Evolutionary conservation across 2,797 vertebrate species (phyloP).

Genomic region (Limosa lapponica): DNA sequence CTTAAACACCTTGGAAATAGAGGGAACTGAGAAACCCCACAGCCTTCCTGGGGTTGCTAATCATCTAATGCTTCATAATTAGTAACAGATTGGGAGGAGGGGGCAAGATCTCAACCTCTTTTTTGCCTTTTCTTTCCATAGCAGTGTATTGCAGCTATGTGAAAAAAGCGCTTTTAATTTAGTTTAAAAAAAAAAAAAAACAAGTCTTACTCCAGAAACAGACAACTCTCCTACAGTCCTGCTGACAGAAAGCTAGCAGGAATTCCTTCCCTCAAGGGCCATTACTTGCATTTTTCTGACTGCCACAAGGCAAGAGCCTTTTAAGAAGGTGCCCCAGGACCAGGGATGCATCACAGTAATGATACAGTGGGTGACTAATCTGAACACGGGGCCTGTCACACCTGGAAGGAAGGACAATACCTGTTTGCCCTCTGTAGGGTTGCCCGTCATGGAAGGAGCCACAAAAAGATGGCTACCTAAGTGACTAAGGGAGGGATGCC

Average conservation of each 20-base stretch:
- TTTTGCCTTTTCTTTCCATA: background rate
- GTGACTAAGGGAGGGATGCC: background rate
- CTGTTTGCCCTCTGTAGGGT: background rate
- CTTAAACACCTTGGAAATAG: background rate
- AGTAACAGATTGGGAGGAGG: background rate
- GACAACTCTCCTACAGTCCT: background rate
- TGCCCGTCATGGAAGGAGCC: background rate
- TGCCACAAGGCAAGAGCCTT: background rate
- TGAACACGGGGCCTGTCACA: rapidly evolving
- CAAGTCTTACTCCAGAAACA: background rate
- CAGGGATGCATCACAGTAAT: background rate
- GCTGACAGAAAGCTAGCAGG: background rate
- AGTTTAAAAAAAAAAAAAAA: background rate
- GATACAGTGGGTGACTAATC: background rate
- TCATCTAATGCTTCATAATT: background rate
- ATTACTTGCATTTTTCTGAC: background rate
- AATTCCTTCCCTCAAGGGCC: background rate
- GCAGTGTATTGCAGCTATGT: background rate
- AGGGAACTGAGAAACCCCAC: background rate
- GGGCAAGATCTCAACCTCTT: background rate
- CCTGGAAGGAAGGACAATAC: background rate
- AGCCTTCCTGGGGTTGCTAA: background rate
- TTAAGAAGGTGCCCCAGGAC: background rate
- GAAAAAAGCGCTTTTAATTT: background rate
- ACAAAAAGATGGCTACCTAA: no score